phyloP scores from a whole-genome alignment of 2,888 invertebrate genomes.

The Alloscopus bannaensis region DNA sequence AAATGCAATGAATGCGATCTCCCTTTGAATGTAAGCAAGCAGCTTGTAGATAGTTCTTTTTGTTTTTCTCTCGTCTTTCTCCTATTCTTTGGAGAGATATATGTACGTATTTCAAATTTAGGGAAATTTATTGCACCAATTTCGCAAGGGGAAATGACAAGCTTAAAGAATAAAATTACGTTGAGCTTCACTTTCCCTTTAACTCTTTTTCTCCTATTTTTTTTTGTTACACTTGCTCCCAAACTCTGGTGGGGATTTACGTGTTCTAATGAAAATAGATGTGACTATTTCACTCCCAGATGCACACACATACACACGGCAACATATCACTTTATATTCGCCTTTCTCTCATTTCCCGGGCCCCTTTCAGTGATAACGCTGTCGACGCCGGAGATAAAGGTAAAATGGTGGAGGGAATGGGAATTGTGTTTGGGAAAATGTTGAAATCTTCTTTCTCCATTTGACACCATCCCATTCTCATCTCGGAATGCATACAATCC shows the following conservation, averaged over 20 bases:
- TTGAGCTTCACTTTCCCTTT: constrained; percentile 7
- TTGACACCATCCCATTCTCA: too few species aligned
- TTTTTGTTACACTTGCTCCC: constrained; percentile 23
- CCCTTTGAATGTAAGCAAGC: too few species aligned
- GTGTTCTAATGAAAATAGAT: constrained; percentile 53
- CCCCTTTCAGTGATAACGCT: too few species aligned
- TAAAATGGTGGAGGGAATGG: too few species aligned
- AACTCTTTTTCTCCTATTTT: neutral
- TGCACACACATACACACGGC: constrained; percentile 43
- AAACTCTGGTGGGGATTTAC: constrained; percentile 46
- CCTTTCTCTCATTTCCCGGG: neutral
- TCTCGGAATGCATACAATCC: too few species aligned
- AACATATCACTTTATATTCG: neutral
- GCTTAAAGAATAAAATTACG: constrained; percentile 47
- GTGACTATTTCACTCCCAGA: constrained; percentile 49
- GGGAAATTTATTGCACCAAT: constrained; percentile 49
- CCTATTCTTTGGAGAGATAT: neutral
- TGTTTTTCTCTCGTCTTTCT: neutral
- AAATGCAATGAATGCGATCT: too few species aligned
- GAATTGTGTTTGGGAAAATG: too few species aligned
- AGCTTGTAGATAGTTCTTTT: too few species aligned
- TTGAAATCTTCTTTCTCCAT: too few species aligned
- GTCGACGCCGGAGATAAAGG: too few species aligned
- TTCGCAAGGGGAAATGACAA: constrained; percentile 40
- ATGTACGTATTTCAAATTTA: constrained; percentile 41